phyloP scores from a whole-genome alignment of 2,888 invertebrate species.

The Lasioglossum marginatum region DNA sequence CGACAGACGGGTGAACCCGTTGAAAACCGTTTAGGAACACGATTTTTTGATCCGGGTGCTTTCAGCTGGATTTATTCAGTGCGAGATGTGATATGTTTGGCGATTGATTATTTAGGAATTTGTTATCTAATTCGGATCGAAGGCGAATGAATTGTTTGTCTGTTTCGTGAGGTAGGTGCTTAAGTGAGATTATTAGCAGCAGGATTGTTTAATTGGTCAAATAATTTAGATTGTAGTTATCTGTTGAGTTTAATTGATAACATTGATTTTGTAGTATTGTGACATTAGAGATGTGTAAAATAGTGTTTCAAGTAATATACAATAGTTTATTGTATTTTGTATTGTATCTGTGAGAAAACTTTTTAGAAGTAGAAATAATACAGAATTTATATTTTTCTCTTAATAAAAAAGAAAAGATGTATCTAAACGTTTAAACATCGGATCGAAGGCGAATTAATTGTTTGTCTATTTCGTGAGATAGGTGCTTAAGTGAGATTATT shows the following conservation, averaged over 20 bases:
- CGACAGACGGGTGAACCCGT: conserved; percentile 1
- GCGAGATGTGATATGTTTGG: neutral
- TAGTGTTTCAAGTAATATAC: no score
- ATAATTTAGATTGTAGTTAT: neutral
- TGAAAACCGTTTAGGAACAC: neutral
- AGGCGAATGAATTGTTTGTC: neutral
- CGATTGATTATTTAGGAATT: neutral
- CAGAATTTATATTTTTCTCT: no score
- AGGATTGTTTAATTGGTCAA: neutral
- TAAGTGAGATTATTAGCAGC: neutral
- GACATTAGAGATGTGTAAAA: no score
- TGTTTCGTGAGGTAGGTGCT: neutral
- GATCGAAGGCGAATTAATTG: neutral
- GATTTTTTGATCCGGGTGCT: neutral
- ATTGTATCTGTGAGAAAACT: no score
- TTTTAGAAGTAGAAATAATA: no score
- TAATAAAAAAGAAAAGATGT: no score
- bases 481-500: neutral
- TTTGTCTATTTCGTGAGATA: neutral
- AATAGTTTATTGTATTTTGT: no score
- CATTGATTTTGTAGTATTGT: neutral
- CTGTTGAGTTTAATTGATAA: neutral
- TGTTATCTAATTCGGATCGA: neutral
- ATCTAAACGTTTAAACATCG: no score
- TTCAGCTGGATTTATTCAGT: neutral